Evolutionary conservation across 2,888 invertebrate species (phyloP).

Genomic region (Drosophila ustulata): DNA sequence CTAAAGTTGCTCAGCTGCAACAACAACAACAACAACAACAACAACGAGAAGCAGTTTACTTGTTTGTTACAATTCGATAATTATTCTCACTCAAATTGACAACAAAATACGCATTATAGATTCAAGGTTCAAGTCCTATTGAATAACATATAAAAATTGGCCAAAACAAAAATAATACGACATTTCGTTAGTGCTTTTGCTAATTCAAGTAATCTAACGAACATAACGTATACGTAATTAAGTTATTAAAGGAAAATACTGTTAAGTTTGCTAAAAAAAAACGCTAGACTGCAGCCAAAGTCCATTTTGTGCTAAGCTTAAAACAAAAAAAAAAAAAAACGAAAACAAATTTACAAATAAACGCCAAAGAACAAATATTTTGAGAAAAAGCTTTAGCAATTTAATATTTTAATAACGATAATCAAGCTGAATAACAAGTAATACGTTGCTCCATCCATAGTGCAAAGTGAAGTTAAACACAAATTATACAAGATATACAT

Average conservation of each 20-base stretch:
- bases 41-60: constrained; percentile 19
- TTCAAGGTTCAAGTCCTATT: background rate
- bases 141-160: constrained; percentile 2
- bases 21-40: constrained; percentile 28
- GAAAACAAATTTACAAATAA: constrained; percentile 21
- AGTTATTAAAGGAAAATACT: constrained; percentile 6
- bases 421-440: constrained; percentile 41
- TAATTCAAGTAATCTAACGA: constrained; percentile 12
- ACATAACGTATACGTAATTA: constrained; percentile 6
- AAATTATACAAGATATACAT: constrained; percentile 28
- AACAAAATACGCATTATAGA: background rate
- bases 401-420: constrained; percentile 10
- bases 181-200: constrained; percentile 54
- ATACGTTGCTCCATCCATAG: constrained; percentile 55
- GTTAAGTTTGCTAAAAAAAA: constrained; percentile 46
- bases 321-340: constrained; percentile 16
- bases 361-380: constrained; percentile 26
- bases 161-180: constrained; percentile 10
- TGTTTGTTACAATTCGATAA: constrained; percentile 8
- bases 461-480: constrained; percentile 47
- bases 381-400: constrained; percentile 40
- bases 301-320: constrained; percentile 61
- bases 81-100: background rate
- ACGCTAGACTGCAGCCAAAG: constrained; percentile 42
- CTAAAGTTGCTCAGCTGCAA: constrained; percentile 43